Evolutionary conservation across 2,888 invertebrate species (phyloP).

Genomic region (Cryptosula pallasiana): DNA sequence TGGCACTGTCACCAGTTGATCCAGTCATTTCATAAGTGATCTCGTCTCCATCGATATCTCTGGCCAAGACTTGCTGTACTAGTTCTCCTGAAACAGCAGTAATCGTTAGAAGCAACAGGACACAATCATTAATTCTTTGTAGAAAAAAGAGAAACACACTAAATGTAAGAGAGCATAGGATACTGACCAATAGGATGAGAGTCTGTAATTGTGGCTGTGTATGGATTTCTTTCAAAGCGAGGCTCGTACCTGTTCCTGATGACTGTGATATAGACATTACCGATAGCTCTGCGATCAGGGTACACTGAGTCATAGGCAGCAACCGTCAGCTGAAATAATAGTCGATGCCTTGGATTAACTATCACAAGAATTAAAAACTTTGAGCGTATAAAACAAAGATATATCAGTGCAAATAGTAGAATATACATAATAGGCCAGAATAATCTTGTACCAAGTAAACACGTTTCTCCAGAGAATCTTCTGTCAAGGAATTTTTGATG

Average conservation of each 20-base stretch:
- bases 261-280: neutral
- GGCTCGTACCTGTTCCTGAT: constrained; percentile 2
- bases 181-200: neutral
- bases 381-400: too few relatives aligned
- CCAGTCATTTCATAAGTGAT: constrained; percentile 10
- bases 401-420: too few relatives aligned
- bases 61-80: neutral
- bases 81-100: constrained; percentile 14
- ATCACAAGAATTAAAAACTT: too few relatives aligned
- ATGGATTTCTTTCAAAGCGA: neutral
- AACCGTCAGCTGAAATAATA: neutral
- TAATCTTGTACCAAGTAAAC: constrained; percentile 5
- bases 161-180: too few relatives aligned
- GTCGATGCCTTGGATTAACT: too few relatives aligned
- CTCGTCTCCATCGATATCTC: neutral
- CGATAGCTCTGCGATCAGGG: neutral
- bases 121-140: too few relatives aligned
- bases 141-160: too few relatives aligned
- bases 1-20: neutral
- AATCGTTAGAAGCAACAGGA: too few relatives aligned
- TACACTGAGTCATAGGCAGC: constrained; percentile 8
- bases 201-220: constrained; percentile 6
- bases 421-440: too few relatives aligned
- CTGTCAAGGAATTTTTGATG: neutral
- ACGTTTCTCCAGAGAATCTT: neutral